Evolutionary conservation across 2,888 invertebrate genomes (phyloP), one percentile per base, ranked within the genome.

Genomic region (Ichneumoninae sp.): DNA sequence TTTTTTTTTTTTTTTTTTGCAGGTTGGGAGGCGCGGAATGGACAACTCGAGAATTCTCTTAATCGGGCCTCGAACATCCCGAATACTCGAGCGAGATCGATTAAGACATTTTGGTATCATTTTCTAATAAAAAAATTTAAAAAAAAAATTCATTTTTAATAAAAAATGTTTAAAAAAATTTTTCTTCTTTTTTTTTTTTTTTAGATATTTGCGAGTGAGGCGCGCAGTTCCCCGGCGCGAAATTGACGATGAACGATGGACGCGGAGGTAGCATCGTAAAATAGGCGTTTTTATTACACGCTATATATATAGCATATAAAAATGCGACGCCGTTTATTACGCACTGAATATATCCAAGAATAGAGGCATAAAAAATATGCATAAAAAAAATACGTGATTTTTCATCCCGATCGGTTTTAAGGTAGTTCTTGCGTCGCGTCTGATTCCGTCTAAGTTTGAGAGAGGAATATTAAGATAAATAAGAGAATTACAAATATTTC

Each of bases 31-130:
- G 33, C 16, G 44, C 54, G 26, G 47, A 71, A 78, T 50, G 75
- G 52, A 71, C 70, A 36, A 77, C 69, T 74, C 74, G 78, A 54
- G 47, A 72, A 54, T 62, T 72, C 33, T 66, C 60, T 83, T 8
- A 54, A 47, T 76, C n/a, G 52, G 71, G 19, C 52, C 50, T 79
- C 78, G 16, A 40, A 77, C 74, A 62, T 54, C 36, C 68, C 30
- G 16, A 71, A 19, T 62, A 52, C 65, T 76, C 66, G 62, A 52
- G 50, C 40, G 50, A 52, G 74, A 84, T 84, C 60, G 60, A 80
- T 52, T 6, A 6, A 40, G 1, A 40, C 40, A 10, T 40, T 40
- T 52, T 52, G 0, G n/a, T n/a, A 52, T n/a, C 5, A 19, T 13
- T n/a, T 50, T 22, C 1, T 1, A 36, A n/a, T n/a, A n/a, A n/a